phyloP scores from a whole-genome alignment of 2,113 vertebrate species.

The Dicerorhinus sumatrensis region DNA sequence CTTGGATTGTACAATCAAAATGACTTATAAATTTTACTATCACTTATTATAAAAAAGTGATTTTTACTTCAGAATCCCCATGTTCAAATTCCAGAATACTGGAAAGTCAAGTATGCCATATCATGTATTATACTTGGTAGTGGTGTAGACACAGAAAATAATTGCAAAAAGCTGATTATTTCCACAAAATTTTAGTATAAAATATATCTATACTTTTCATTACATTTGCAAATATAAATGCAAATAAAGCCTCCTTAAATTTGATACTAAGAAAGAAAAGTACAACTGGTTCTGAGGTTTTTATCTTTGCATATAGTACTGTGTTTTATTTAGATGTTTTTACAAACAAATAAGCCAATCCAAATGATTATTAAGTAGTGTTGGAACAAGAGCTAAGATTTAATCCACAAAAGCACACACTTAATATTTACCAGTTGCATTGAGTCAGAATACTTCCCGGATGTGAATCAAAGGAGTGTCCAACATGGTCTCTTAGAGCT shows the following conservation, averaged over 20 bases:
- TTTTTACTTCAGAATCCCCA: not conserved
- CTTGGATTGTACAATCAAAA: not conserved
- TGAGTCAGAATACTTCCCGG: constrained; percentile 16
- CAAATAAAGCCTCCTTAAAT: not conserved
- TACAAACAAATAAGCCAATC: not conserved
- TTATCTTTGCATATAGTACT: not conserved
- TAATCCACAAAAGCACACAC: constrained; percentile 31
- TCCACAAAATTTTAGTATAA: not conserved
- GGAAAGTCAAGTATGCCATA: not conserved
- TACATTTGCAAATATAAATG: constrained; percentile 15
- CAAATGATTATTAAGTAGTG: not conserved
- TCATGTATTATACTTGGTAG: not conserved
- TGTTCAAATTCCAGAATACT: not conserved
- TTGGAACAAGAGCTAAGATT: constrained; percentile 14
- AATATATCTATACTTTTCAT: not conserved
- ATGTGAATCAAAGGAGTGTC: not conserved
- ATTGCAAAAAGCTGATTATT: not conserved
- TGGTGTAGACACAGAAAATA: not conserved
- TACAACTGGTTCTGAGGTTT: not conserved
- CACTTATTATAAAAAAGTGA: not conserved
- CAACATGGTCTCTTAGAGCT: not conserved
- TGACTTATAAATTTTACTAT: not conserved
- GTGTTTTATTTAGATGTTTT: constrained; percentile 8
- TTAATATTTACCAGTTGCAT: constrained; percentile 37
- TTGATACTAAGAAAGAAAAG: not conserved